These are phyloP conservation scores for Chrysemys picta DNA, from an alignment of 2,113 vertebrate species.

Conservation along the genomic window DNA sequence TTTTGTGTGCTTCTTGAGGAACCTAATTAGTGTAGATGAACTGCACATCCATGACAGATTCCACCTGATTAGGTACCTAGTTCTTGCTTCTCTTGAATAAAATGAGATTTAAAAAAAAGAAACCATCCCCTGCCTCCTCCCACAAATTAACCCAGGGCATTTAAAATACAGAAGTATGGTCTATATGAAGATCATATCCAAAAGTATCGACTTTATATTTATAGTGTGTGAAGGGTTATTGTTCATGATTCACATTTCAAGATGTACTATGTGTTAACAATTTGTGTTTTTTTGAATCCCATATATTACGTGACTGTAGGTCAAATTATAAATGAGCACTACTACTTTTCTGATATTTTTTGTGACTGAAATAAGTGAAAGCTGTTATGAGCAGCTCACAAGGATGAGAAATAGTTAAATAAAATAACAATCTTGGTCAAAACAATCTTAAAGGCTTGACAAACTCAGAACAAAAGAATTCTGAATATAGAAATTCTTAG, in stretches of 20 bases:
- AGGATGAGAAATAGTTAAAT: neutral
- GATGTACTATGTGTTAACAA: neutral
- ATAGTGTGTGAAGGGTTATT: neutral
- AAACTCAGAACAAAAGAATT: neutral
- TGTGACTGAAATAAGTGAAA: neutral
- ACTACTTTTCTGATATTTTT: neutral
- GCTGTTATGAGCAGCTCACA: neutral
- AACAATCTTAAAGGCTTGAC: neutral
- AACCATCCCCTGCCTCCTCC: neutral
- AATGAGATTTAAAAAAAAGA: neutral
- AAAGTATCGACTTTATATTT: neutral
- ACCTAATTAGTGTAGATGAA: neutral
- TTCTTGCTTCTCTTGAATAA: neutral
- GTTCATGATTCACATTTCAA: neutral
- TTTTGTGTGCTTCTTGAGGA: neutral
- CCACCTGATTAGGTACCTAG: neutral
- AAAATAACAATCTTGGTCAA: neutral
- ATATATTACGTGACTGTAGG: neutral
- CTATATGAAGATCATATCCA: neutral
- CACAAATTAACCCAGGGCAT: neutral
- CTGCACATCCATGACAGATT: neutral
- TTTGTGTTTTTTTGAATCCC: neutral
- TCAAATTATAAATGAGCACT: neutral
- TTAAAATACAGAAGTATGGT: neutral
- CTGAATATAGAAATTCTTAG: neutral